Conservation (phyloP, 1,140 invertebrate species). For the Tetragonula clypearis region DNA sequence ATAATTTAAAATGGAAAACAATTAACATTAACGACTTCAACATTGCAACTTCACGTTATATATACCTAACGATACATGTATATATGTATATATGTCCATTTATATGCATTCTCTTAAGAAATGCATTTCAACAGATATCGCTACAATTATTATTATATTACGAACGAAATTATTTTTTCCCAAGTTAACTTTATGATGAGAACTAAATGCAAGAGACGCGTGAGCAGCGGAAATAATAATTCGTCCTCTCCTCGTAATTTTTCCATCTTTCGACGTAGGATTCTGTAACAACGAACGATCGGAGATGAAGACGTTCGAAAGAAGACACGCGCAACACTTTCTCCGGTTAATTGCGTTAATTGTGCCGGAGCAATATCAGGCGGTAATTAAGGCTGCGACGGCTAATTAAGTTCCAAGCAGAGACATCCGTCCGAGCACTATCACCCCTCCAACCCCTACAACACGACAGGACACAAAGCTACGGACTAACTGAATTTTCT, state of each 20-base stretch:
- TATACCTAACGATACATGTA: too few relatives aligned
- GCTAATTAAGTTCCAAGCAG: slow-evolving; percentile 77
- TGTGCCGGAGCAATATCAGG: slow-evolving; percentile 78
- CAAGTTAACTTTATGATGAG: not conserved
- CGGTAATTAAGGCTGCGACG: slow-evolving; percentile 76
- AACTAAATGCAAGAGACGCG: not conserved
- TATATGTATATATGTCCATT: too few relatives aligned
- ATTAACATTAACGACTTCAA: too few relatives aligned
- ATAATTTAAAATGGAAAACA: too few relatives aligned
- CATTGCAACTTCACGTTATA: too few relatives aligned
- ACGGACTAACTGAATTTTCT: slow-evolving; percentile 82
- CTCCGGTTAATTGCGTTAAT: slow-evolving; percentile 77
- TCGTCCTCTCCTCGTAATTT: not conserved
- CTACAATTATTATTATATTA: not conserved
- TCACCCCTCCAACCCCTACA: slow-evolving; percentile 69
- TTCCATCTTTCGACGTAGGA: not conserved
- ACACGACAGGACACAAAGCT: slow-evolving; percentile 79
- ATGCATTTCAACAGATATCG: not conserved
- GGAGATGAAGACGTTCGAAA: slow-evolving; percentile 39
- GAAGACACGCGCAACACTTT: slow-evolving; percentile 71
- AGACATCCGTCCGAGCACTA: slow-evolving; percentile 74
- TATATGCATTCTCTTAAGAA: not conserved
- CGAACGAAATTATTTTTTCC: not conserved
- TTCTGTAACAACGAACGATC: slow-evolving; percentile 12
- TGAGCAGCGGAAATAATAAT: not conserved